These are phyloP conservation scores for Drosophila nr. medialis DNA, from an alignment of 2,888 invertebrate genomes.

Conservation along the genomic window DNA sequence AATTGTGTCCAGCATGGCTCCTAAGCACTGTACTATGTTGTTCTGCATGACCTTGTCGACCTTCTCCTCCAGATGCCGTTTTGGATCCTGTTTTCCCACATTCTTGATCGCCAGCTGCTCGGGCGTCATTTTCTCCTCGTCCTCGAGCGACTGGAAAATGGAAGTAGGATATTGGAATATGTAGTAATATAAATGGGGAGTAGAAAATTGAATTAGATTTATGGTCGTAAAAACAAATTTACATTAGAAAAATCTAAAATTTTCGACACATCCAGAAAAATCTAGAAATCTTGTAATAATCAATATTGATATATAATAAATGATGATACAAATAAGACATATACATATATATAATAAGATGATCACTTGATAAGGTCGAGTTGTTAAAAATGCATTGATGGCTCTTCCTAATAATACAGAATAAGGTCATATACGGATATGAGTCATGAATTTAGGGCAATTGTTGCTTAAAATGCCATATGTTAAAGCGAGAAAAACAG, in stretches of 20 bases:
- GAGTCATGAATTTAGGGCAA: neutral
- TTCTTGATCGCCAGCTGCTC: constrained; percentile 99
- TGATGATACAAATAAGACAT: neutral
- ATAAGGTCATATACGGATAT: neutral
- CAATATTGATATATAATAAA: neutral
- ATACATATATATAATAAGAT: neutral
- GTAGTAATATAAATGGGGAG: neutral
- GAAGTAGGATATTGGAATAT: neutral
- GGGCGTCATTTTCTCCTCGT: constrained; percentile 99
- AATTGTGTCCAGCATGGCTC: constrained; percentile 97
- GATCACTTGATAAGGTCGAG: neutral
- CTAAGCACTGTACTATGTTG: constrained; percentile 98
- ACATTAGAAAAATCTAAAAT: neutral
- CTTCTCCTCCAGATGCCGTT: constrained; percentile 99
- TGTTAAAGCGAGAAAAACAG: constrained; percentile 12
- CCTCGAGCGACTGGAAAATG: constrained; percentile 90
- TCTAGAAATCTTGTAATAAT: neutral
- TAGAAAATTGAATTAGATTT: neutral
- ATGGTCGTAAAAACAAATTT: neutral
- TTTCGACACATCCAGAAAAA: neutral
- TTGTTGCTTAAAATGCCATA: neutral
- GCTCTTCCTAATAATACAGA: neutral
- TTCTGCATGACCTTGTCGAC: constrained; percentile 98
- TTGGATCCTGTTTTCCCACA: constrained; percentile 99
- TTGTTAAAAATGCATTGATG: neutral